Percentiles rank a stretch among this genome's conserved stretches.
Evolutionary conservation across 1,140 invertebrate genomes (phyloP).

Genomic region (Listronotus oregonensis): DNA sequence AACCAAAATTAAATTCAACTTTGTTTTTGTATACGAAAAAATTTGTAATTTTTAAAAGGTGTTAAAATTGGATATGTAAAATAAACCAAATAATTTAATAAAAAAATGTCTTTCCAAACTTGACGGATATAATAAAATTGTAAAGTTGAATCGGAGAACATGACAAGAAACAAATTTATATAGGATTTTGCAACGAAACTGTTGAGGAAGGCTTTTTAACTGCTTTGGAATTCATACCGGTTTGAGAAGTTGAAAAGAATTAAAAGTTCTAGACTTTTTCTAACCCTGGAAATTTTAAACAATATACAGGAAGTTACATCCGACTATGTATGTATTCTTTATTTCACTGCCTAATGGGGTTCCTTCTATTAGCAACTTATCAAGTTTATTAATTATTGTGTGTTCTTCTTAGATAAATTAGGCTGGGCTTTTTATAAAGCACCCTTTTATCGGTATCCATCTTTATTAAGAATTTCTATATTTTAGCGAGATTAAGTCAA

Average conservation of each 20-base stretch:
- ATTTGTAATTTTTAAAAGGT: not conserved
- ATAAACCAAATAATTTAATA: constrained; percentile 12
- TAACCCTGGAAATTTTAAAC: constrained; percentile 86
- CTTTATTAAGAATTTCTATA: constrained; percentile 22
- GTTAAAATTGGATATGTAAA: constrained; percentile 11
- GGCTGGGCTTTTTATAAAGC: too few species aligned
- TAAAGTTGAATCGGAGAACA: constrained; percentile 1
- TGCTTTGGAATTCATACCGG: constrained; percentile 85
- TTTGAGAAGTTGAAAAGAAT: constrained; percentile 77
- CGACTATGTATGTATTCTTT: constrained; percentile 60
- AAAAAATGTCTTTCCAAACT: constrained; percentile 23
- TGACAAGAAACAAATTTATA: constrained; percentile 35
- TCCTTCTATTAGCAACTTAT: constrained; percentile 11
- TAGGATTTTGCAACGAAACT: constrained; percentile 76
- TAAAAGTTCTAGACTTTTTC: constrained; percentile 83
- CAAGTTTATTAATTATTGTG: too few species aligned
- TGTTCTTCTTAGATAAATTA: too few species aligned
- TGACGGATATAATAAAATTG: constrained; percentile 19
- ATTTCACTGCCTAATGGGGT: not conserved
- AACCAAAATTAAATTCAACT: too few species aligned
- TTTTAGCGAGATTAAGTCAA: constrained; percentile 81
- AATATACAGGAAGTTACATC: constrained; percentile 59
- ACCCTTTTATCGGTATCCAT: too few species aligned
- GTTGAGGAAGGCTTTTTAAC: constrained; percentile 83
- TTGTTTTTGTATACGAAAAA: not conserved